These are phyloP conservation scores for Perizoma affinitatum DNA, from an alignment of 2,888 invertebrate genomes.

Conservation along the genomic window DNA sequence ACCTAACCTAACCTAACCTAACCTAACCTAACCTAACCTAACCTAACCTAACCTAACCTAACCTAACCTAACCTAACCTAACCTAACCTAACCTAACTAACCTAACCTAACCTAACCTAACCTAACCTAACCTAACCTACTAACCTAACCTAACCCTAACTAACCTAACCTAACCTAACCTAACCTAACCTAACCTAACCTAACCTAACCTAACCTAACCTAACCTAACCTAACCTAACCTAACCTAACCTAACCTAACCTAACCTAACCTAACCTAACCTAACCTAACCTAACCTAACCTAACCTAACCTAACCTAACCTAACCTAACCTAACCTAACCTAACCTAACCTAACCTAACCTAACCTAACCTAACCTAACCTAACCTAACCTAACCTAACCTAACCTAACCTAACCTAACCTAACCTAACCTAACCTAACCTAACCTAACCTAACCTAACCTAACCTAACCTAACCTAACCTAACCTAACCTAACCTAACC, in stretches of 20 bases:
- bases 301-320: constrained; percentile 8
- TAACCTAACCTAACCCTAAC: constrained; percentile 3
- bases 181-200: too few species aligned
- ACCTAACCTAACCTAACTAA: constrained; percentile 6
- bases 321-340: constrained; percentile 8
- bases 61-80: constrained; percentile 7
- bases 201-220: constrained; percentile 5
- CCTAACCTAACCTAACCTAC: constrained; percentile 6
- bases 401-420: constrained; percentile 8
- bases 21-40: constrained; percentile 8
- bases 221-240: constrained; percentile 8
- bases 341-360: constrained; percentile 8
- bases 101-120: constrained; percentile 6
- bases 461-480: constrained; percentile 8
- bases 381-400: constrained; percentile 8
- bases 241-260: constrained; percentile 8
- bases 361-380: constrained; percentile 8
- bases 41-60: constrained; percentile 8
- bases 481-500: constrained; percentile 8
- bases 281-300: constrained; percentile 8
- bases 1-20: constrained; percentile 8
- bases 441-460: constrained; percentile 7
- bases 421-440: constrained; percentile 12
- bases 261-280: too few species aligned
- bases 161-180: constrained; percentile 5